Evolutionary conservation across 2,888 invertebrate genomes (phyloP), one percentile per base, ranked within the genome.

Genomic region (Eurytoma adleriae): DNA sequence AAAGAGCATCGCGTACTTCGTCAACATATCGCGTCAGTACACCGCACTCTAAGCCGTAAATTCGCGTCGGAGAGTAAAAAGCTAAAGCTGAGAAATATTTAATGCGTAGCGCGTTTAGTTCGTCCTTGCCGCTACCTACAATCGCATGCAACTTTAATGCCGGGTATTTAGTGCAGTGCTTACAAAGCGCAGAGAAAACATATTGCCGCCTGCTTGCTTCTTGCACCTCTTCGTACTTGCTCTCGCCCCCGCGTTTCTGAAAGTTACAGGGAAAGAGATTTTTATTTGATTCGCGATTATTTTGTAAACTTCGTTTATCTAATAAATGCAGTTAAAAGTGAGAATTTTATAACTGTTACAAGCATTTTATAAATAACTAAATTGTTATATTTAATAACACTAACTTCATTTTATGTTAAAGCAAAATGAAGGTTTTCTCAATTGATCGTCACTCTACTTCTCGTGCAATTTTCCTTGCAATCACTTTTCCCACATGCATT

Each of bases 61-160:
- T n/a, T 14, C 56, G 62, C 59, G 62, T 16, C 18, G 71, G 80
- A 78, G 77, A 66, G 79, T 71, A 74, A 72, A 30, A 67, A 72
- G 76, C 76, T 24, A 20, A 27, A 78, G 76, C 80, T 76, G 78
- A 84, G 83, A 87, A 87, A 87, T 87, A 87, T 87, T 87, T 85
- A 85, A 87, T 85, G 84, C 76, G 73, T 78, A 40, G 50, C 59
- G 24, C 78, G 67, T 24, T 20, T 71, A 78, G 72, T 81, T 74
- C 81, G 56, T 84, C 27, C 40, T 27, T 30, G 20, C 61, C 61
- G 56, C 85, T 86, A 86, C 86, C 83, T 85, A 30, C 62, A 83
- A 87, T 87, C 87, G 83, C 76, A 74, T 87, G 85, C 84, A 87
- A 86, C 83, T 87, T 87, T 87, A 86, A 87, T 87, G 86, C 62